Conservation (phyloP, 2,113 vertebrate genomes). For the Tachysurus fulvidraco region DNA sequence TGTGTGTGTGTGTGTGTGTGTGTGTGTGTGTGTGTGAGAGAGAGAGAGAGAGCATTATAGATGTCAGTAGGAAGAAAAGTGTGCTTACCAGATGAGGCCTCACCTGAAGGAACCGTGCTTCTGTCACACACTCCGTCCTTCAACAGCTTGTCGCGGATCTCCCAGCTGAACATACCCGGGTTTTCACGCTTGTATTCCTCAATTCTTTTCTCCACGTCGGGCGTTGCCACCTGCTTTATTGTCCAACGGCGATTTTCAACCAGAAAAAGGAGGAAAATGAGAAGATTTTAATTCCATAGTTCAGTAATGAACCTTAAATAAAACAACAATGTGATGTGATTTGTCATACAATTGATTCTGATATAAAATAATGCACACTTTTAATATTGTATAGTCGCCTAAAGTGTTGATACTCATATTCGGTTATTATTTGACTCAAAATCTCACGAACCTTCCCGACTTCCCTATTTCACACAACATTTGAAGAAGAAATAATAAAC, state of each 20-base stretch:
- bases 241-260: background rate
- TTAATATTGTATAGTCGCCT: background rate
- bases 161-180: constrained; percentile 99
- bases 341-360: background rate
- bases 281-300: constrained; percentile 39
- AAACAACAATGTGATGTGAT: background rate
- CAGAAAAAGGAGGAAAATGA: background rate
- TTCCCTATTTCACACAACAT: background rate
- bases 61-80: constrained; percentile 64
- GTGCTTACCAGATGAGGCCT: constrained; percentile 85
- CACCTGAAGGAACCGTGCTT: constrained; percentile 99
- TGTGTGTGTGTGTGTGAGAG: background rate
- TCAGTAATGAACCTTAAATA: background rate
- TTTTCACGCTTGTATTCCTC: constrained; percentile 98
- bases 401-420: background rate
- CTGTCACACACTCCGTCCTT: constrained; percentile 98
- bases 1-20: background rate
- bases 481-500: background rate
- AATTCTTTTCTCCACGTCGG: constrained; percentile 97
- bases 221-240: constrained; percentile 97
- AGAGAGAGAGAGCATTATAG: background rate
- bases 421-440: background rate
- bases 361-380: background rate
- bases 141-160: constrained; percentile 95
- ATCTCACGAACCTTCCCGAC: background rate